A percentile compares a stretch with the other conserved stretches of the same genome.
Conservation (phyloP, 2,113 vertebrate species). For the Oophaga pumilio region DNA sequence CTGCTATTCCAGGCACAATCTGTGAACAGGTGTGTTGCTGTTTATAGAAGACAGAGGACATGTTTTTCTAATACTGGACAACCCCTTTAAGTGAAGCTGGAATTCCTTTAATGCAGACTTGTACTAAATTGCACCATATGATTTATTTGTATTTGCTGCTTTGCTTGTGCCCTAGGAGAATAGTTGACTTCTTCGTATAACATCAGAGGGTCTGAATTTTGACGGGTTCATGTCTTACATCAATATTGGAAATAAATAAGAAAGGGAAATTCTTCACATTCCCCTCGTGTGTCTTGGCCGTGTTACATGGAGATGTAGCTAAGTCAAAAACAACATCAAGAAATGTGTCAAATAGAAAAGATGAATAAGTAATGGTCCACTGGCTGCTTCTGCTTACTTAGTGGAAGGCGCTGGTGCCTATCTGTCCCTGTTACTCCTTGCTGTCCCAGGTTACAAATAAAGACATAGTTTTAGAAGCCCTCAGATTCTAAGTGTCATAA, state of each 20-base stretch:
- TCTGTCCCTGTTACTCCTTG: too few species aligned
- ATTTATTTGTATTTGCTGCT: background rate
- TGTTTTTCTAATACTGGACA: too few species aligned
- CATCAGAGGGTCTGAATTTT: background rate
- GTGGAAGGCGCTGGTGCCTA: too few species aligned
- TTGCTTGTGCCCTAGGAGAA: background rate
- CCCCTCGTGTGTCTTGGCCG: background rate
- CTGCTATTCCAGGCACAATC: too few species aligned
- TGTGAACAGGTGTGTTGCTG: too few species aligned
- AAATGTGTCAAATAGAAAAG: background rate
- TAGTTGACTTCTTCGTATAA: background rate
- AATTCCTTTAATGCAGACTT: background rate
- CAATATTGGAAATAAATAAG: background rate
- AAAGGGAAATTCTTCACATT: constrained; percentile 7
- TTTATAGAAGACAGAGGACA: too few species aligned
- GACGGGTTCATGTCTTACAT: background rate
- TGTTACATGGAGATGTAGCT: background rate
- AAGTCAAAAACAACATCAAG: background rate
- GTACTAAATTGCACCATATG: background rate
- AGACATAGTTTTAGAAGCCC: too few species aligned
- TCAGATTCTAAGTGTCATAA: too few species aligned
- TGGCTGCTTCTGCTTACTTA: too few species aligned
- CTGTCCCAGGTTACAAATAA: too few species aligned
- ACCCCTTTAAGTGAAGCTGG: too few species aligned
- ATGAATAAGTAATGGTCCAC: too few species aligned